These are phyloP conservation scores for Ectemnius lituratus DNA, from an alignment of 2,888 invertebrate species.

Conservation along the genomic window DNA sequence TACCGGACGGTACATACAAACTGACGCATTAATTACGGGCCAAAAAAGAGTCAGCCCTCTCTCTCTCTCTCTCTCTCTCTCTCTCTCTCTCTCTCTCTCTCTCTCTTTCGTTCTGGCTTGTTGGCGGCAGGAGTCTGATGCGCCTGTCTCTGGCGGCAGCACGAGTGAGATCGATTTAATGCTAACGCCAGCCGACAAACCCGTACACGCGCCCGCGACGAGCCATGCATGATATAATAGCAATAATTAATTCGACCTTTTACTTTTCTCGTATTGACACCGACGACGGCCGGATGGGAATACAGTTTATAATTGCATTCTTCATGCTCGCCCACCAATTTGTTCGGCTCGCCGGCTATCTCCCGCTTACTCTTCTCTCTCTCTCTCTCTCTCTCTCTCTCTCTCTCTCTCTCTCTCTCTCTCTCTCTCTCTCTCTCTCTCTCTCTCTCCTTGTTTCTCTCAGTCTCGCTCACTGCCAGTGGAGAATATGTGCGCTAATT, in stretches of 20 bases:
- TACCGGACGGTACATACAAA: constrained; percentile 1
- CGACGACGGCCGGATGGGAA: too few species aligned
- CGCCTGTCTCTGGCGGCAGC: too few species aligned
- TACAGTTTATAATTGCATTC: background rate
- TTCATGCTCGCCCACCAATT: constrained; percentile 1
- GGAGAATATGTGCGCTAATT: constrained; percentile 3
- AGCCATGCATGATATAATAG: background rate
- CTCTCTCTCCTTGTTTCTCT: too few species aligned
- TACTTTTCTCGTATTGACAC: background rate
- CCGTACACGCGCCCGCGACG: background rate
- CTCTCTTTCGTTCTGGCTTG: background rate
- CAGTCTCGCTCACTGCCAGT: too few species aligned
- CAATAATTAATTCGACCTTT: constrained; percentile 4
- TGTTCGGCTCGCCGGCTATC: background rate
- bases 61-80: background rate
- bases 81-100: too few species aligned
- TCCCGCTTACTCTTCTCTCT: background rate
- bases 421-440: too few species aligned
- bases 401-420: too few species aligned
- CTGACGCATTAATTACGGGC: constrained; percentile 4
- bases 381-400: background rate
- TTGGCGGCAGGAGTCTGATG: background rate
- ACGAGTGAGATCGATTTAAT: constrained; percentile 2
- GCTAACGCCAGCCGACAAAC: background rate
- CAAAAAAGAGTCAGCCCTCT: background rate